Percentiles rank a stretch among this genome's conserved stretches.
phyloP scores from a whole-genome alignment of 2,888 invertebrate species.

The Phyto melanocephala region DNA sequence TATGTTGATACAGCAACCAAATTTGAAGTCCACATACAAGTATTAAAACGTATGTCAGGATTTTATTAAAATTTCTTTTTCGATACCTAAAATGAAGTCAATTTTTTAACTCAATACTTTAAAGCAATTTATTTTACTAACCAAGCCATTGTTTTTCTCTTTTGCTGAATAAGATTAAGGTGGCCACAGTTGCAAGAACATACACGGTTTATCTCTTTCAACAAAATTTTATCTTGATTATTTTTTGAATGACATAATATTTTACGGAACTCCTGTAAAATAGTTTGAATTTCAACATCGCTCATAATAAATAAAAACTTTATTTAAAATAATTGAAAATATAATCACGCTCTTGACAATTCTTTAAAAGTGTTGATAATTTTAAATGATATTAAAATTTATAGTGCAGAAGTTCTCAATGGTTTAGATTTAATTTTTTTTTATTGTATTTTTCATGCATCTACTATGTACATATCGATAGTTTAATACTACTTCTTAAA shows the following conservation, averaged over 20 bases:
- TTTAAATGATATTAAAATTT: too few species aligned
- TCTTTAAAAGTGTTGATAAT: neutral
- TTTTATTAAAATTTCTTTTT: constrained; percentile 51
- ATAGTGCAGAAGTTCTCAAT: too few species aligned
- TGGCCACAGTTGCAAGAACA: constrained; percentile 70
- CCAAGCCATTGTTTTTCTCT: constrained; percentile 52
- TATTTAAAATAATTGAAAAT: neutral
- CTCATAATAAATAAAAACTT: constrained; percentile 63
- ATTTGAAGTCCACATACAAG: constrained; percentile 53
- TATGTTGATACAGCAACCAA: constrained; percentile 62
- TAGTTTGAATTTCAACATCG: constrained; percentile 63
- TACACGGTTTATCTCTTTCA: constrained; percentile 59
- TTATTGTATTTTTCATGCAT: too few species aligned
- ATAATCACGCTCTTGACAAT: neutral
- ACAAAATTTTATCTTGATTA: constrained; percentile 58
- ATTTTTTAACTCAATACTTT: neutral
- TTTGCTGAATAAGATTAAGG: constrained; percentile 44
- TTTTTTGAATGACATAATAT: constrained; percentile 65
- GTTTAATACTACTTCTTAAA: too few species aligned
- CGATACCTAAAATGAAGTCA: constrained; percentile 58
- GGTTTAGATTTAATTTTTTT: too few species aligned
- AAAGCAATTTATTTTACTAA: neutral
- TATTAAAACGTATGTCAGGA: constrained; percentile 51
- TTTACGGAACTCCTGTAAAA: constrained; percentile 64
- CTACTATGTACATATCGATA: too few species aligned